These are phyloP conservation scores for Pocillopora meandrina DNA, from an alignment of 92 coral and sea anemone genomes.

Conservation along the genomic window DNA sequence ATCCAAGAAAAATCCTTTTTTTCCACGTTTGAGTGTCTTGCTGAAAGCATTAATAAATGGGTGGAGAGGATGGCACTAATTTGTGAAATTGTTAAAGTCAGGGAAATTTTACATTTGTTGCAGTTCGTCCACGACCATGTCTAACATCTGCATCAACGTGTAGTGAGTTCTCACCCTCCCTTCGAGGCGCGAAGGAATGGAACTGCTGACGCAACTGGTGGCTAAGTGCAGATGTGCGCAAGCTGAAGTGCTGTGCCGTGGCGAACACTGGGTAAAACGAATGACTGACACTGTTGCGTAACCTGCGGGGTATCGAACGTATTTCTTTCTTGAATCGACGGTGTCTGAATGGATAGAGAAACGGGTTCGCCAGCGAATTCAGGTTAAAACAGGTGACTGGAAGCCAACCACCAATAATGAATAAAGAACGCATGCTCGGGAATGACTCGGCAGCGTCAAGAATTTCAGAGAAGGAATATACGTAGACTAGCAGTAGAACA, in stretches of 20 bases:
- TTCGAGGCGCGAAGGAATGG: slow-evolving; percentile 24
- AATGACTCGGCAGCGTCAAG: slow-evolving; percentile 43
- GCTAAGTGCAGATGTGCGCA: slow-evolving; percentile 35
- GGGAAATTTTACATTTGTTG: too few species aligned
- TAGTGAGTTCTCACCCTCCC: slow-evolving; percentile 29
- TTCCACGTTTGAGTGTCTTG: too few species aligned
- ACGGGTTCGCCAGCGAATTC: slow-evolving; percentile 64
- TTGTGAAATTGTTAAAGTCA: too few species aligned
- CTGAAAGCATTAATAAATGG: too few species aligned
- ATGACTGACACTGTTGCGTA: slow-evolving; percentile 33
- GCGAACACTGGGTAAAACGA: slow-evolving; percentile 33
- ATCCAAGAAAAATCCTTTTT: too few species aligned
- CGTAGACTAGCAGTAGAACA: slow-evolving; percentile 58
- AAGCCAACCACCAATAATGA: slow-evolving; percentile 67
- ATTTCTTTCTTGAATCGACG: slow-evolving; percentile 58
- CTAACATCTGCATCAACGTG: slow-evolving; percentile 27
- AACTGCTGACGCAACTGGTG: slow-evolving; percentile 39
- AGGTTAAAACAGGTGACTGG: slow-evolving; percentile 65
- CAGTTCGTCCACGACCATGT: neutral
- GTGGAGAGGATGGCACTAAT: too few species aligned
- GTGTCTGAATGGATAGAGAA: slow-evolving; percentile 69
- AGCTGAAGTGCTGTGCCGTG: slow-evolving; percentile 28
- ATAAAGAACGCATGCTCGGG: slow-evolving; percentile 49
- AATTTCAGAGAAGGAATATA: slow-evolving; percentile 45
- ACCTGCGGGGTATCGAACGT: slow-evolving; percentile 10